These are phyloP conservation scores for Tribolium freemani DNA, from an alignment of 2,888 invertebrate genomes.

Conservation along the genomic window DNA sequence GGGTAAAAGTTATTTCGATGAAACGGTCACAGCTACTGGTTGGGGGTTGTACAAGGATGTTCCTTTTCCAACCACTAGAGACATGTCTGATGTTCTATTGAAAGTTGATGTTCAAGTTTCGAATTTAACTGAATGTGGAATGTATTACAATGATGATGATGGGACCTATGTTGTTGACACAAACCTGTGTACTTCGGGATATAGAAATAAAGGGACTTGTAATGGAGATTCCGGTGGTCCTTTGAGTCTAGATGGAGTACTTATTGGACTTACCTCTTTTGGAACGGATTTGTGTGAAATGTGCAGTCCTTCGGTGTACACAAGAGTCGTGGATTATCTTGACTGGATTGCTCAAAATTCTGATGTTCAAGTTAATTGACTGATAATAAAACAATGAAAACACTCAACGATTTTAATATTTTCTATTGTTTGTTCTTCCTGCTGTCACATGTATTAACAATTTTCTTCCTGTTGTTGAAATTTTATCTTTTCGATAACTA, in stretches of 20 bases:
- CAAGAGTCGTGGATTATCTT: conserved; percentile 48
- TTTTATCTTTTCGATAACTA: too few relatives aligned
- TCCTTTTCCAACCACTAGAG: conserved; percentile 42
- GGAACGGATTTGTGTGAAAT: conserved; percentile 51
- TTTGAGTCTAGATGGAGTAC: conserved; percentile 45
- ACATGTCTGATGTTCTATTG: conserved; percentile 50
- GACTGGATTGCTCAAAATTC: conserved; percentile 54
- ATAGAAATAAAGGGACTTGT: conserved; percentile 53
- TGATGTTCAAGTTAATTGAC: conserved; percentile 37
- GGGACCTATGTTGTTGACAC: conserved; percentile 47
- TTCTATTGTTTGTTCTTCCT: too few relatives aligned
- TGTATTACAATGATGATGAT: conserved; percentile 50
- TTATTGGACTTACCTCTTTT: conserved; percentile 53
- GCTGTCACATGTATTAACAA: too few relatives aligned
- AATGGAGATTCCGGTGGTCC: conserved; percentile 56
- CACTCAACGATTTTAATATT: too few relatives aligned
- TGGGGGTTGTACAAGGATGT: conserved; percentile 54
- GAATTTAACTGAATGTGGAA: conserved; percentile 48
- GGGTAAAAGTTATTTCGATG: conserved; percentile 37
- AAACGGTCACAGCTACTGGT: conserved; percentile 47
- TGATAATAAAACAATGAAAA: too few relatives aligned
- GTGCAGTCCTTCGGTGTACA: conserved; percentile 53
- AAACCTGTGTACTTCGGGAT: conserved; percentile 55
- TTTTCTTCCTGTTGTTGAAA: too few relatives aligned
- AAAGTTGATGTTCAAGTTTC: conserved; percentile 49